Evolutionary conservation across 1,140 invertebrate species (phyloP).

Genomic region (Pomphorhynchus laevis): DNA sequence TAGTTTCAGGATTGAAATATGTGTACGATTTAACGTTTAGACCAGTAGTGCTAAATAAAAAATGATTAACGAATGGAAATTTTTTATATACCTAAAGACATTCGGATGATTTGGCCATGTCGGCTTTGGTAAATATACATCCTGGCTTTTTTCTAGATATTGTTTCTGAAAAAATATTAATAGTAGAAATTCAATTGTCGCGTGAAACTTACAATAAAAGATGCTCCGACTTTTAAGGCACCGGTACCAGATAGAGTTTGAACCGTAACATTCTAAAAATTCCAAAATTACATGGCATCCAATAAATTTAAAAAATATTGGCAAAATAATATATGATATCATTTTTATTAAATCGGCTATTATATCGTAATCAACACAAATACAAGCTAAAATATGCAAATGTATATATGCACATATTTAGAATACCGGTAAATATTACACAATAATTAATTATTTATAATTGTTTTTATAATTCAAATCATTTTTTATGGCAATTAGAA

Average conservation of each 20-base stretch:
- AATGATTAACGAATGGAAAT: neutral
- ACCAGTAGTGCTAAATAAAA: constrained; percentile 30
- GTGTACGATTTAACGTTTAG: constrained; percentile 52
- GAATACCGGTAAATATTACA: neutral
- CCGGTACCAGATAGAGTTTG: constrained; percentile 82
- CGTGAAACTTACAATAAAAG: constrained; percentile 44
- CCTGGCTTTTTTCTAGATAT: constrained; percentile 45
- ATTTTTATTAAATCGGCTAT: constrained; percentile 8
- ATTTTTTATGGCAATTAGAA: no score
- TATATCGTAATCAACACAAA: neutral
- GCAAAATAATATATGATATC: no score
- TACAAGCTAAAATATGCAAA: constrained; percentile 5
- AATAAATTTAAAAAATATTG: no score
- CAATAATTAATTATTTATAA: neutral
- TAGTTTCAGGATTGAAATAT: constrained; percentile 75
- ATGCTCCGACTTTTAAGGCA: constrained; percentile 52
- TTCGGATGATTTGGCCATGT: constrained; percentile 91
- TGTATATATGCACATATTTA: constrained; percentile 3
- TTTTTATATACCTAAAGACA: constrained; percentile 35
- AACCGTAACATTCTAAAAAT: constrained; percentile 32
- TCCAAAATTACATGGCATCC: constrained; percentile 5
- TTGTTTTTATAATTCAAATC: no score
- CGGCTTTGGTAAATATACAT: constrained; percentile 58
- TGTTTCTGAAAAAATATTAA: constrained; percentile 18
- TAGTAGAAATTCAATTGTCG: neutral